Percentiles rank a stretch among this genome's conserved stretches.
Conservation (phyloP, 2,888 invertebrate genomes). For the Chrysolina oricalcia region DNA sequence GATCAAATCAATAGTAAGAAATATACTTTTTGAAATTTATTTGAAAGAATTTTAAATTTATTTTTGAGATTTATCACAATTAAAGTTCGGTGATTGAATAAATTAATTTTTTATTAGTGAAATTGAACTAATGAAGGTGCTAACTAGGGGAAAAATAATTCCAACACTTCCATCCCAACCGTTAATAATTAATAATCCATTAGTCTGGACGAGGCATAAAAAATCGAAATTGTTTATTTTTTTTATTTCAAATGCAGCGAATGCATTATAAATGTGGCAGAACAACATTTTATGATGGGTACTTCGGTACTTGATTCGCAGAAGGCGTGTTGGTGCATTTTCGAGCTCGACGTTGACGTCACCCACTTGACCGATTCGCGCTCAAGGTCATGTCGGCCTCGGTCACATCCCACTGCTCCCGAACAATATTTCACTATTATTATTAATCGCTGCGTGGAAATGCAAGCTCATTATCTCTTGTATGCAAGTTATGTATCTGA, state of each 20-base stretch:
- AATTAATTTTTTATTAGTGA: no score
- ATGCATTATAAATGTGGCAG: slow-evolving; percentile 24
- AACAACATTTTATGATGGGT: slow-evolving; percentile 16
- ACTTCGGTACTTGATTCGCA: slow-evolving; percentile 22
- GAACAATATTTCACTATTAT: slow-evolving; percentile 56
- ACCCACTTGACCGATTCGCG: slow-evolving; percentile 59
- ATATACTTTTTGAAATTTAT: no score
- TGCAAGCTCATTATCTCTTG: slow-evolving; percentile 37
- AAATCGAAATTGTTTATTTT: slow-evolving; percentile 5
- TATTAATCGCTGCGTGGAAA: slow-evolving; percentile 39
- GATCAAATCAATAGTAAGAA: no score
- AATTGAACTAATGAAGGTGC: no score
- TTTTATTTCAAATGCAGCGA: slow-evolving; percentile 7
- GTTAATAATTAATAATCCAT: slow-evolving; percentile 31
- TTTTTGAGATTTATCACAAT: no score
- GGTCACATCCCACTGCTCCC: slow-evolving; percentile 57
- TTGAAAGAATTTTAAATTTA: no score
- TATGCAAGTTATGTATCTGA: slow-evolving; percentile 19
- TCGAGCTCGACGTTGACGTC: slow-evolving; percentile 52
- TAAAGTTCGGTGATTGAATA: no score
- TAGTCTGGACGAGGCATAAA: slow-evolving; percentile 16
- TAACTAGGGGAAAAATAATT: neutral
- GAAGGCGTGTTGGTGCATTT: slow-evolving; percentile 36
- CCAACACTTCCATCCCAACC: neutral
- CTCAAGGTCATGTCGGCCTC: slow-evolving; percentile 58